These are phyloP conservation scores for Ornithoptera alexandrae DNA, from an alignment of 2,888 invertebrate genomes.

Conservation along the genomic window DNA sequence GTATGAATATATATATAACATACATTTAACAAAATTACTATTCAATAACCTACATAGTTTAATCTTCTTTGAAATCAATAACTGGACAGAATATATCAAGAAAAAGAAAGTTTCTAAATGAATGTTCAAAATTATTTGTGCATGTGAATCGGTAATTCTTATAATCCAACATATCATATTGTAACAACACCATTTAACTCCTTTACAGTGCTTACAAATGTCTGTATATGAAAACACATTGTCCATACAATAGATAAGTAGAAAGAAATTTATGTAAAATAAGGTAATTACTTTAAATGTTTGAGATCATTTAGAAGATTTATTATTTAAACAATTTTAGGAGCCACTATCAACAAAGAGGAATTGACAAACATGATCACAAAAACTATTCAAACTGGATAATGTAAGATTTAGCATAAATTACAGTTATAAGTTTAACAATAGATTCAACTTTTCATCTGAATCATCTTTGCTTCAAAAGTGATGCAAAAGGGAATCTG, in stretches of 20 bases:
- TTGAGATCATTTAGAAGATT: background rate
- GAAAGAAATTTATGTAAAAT: background rate
- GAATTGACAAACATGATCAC: background rate
- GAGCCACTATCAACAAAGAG: background rate
- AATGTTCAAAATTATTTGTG: background rate
- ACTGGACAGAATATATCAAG: no score
- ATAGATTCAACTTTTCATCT: background rate
- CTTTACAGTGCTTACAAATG: background rate
- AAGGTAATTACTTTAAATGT: background rate
- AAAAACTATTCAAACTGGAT: background rate
- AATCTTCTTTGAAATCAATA: no score
- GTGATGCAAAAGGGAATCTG: no score
- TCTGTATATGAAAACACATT: background rate
- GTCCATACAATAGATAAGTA: background rate
- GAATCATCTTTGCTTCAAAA: no score
- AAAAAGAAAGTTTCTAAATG: no score
- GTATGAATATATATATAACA: no score
- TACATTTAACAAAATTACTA: no score
- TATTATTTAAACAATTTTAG: background rate
- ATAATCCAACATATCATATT: background rate
- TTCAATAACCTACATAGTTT: no score
- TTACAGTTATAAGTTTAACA: background rate
- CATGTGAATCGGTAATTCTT: background rate
- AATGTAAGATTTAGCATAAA: background rate
- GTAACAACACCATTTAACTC: background rate